phyloP scores from a whole-genome alignment of 2,888 invertebrate genomes.

The Stomorhina lunata region DNA sequence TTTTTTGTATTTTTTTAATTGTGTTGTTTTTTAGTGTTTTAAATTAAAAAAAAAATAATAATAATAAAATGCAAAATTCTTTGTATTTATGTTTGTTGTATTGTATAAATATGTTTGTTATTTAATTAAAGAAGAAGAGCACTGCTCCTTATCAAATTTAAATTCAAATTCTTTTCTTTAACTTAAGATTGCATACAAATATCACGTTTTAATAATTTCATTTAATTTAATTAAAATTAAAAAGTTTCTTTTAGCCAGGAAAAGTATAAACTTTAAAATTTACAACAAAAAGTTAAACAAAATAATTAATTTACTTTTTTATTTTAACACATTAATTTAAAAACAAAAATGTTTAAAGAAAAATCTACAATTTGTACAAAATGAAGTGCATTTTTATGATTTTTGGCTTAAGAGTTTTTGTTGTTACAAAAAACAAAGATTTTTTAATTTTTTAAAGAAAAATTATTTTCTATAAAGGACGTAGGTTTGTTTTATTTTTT shows the following conservation, averaged over 20 bases:
- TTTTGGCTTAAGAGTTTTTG: slow-evolving; percentile 33
- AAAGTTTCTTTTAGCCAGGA: background rate
- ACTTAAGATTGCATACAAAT: slow-evolving; percentile 68
- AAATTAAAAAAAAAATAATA: slow-evolving; percentile 53
- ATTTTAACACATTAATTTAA: slow-evolving; percentile 21
- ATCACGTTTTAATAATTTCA: slow-evolving; percentile 67
- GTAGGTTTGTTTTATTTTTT: too few relatives aligned
- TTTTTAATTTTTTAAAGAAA: slow-evolving; percentile 19
- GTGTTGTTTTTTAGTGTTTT: slow-evolving; percentile 33
- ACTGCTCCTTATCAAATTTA: slow-evolving; percentile 65
- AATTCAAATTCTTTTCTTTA: slow-evolving; percentile 53
- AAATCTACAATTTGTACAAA: slow-evolving; percentile 57
- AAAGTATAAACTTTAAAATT: slow-evolving; percentile 63
- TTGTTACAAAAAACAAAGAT: background rate
- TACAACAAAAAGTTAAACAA: slow-evolving; percentile 54
- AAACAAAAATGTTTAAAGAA: slow-evolving; percentile 14
- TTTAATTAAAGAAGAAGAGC: too few relatives aligned
- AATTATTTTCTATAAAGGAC: too few relatives aligned
- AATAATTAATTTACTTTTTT: background rate
- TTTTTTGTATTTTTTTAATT: slow-evolving; percentile 31
- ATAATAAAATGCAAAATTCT: slow-evolving; percentile 79
- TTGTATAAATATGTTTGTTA: slow-evolving; percentile 63
- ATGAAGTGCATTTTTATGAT: slow-evolving; percentile 60
- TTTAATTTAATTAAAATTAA: slow-evolving; percentile 40
- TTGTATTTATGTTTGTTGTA: slow-evolving; percentile 66